phyloP scores from a whole-genome alignment of 2,113 vertebrate species.

The Brienomyrus brachyistius region DNA sequence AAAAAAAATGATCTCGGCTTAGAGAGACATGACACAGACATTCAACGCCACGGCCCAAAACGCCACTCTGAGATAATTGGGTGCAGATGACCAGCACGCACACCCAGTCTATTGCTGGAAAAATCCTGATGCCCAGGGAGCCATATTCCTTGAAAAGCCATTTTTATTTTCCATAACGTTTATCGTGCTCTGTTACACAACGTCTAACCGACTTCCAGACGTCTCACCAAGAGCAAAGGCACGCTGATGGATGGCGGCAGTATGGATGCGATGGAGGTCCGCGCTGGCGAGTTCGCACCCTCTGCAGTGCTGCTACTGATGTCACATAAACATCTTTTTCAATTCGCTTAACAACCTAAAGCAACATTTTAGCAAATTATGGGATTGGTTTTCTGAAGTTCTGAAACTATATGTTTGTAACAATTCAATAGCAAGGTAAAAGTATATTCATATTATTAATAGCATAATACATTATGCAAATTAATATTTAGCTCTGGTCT shows the following conservation, averaged over 20 bases:
- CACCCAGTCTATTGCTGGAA: background rate
- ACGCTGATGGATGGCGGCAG: background rate
- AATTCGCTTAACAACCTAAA: background rate
- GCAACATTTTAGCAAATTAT: background rate
- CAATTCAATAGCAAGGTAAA: background rate
- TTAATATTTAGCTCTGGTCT: background rate
- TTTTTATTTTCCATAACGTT: constrained; percentile 52
- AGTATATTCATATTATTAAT: background rate
- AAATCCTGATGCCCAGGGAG: background rate
- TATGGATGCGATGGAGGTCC: background rate
- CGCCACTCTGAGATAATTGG: constrained; percentile 36
- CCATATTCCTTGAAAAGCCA: constrained; percentile 31
- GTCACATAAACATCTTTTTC: background rate
- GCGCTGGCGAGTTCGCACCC: background rate
- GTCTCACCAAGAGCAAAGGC: background rate
- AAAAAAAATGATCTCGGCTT: constrained; percentile 24
- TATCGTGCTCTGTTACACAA: background rate
- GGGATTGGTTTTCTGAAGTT: background rate
- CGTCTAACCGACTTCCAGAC: background rate
- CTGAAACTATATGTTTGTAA: background rate
- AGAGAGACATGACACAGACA: constrained; percentile 26
- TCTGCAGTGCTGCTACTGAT: background rate
- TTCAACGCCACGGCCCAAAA: constrained; percentile 22
- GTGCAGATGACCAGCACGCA: constrained; percentile 40
- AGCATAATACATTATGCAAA: background rate